These are phyloP conservation scores for Epistrophe eligans DNA, from an alignment of 2,888 invertebrate genomes.

Conservation along the genomic window DNA sequence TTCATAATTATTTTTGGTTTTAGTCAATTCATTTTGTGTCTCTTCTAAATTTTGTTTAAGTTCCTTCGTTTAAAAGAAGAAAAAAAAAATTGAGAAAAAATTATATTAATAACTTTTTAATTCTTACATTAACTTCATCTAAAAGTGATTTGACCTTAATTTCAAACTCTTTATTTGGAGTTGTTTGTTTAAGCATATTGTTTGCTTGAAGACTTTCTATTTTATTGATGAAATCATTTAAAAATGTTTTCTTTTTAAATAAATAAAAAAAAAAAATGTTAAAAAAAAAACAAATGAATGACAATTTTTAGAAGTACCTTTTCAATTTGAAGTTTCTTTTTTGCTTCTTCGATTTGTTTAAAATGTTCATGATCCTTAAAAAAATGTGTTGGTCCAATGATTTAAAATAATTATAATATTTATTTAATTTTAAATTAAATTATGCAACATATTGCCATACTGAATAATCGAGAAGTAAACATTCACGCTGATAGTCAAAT, in stretches of 20 bases:
- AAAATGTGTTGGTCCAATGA: constrained; percentile 44
- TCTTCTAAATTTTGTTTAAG: constrained; percentile 5
- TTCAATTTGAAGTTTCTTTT: constrained; percentile 26
- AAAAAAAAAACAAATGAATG: not conserved
- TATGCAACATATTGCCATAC: too few relatives aligned
- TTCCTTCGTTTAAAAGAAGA: constrained; percentile 15
- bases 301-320: constrained; percentile 1
- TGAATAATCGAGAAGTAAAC: too few relatives aligned
- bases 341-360: constrained; percentile 23
- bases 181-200: not conserved
- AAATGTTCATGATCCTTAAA: not conserved
- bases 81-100: not conserved
- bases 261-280: too few relatives aligned
- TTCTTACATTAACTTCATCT: constrained; percentile 45
- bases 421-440: too few relatives aligned
- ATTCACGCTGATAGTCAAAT: too few relatives aligned
- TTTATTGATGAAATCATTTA: constrained; percentile 24
- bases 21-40: constrained; percentile 20
- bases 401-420: not conserved
- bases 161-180: constrained; percentile 10
- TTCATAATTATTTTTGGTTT: constrained; percentile 26
- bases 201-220: constrained; percentile 28
- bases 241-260: constrained; percentile 14
- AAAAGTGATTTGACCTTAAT: not conserved
- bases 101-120: not conserved